Evolutionary conservation across 2,113 vertebrate species (phyloP), one percentile per base, ranked within the genome.

Genomic region (Callocephalon fimbriatum): DNA sequence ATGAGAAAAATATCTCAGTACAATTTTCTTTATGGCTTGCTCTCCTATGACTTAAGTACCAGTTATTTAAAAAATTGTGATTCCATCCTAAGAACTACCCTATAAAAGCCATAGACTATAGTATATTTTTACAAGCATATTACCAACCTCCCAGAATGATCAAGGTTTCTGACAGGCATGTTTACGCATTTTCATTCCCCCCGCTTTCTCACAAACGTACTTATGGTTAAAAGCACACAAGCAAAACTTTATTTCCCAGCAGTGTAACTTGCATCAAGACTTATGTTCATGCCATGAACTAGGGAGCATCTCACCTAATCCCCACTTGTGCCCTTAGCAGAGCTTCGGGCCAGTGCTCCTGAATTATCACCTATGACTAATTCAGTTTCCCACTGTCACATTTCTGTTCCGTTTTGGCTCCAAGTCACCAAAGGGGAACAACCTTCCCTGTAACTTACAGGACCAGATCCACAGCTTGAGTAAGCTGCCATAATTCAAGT

Each of bases 51-150:
- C 48, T 88, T n/a, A 35, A 82, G 53, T 8, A 83, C 61, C 50
- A 79, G 90, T 62, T 79, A 59, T 83, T 94, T 74, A 8, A 86
- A 76, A 80, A 88, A 56, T 5, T 5, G 78, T 74, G 68, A 4
- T 90, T 62, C 72, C 2, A 2, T 79, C 74, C 62, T 48, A 42
- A 87, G 83, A 87, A 20, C 61, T 73, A 47, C 58, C 47, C 31
- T n/a, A 85, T 51, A 93, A 96, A 93, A 97, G 56, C 84, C 74
- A 26, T 1, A 81, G 84, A 76, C 84, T 70, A n/a, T 16, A 32
- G 51, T 48, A 21, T 62, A 79, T 87, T 96, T 97, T 93, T 94
- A 93, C 91, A 96, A 67, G 66, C 48, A 50, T 47, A 37, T 78
- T 61, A 56, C 37, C 65, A 85, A 87, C 65, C 58, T 90, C 77